Base-by-base conservation (phyloP, 2,888 invertebrate genomes). In the Clitarchus hookeri region DNA sequence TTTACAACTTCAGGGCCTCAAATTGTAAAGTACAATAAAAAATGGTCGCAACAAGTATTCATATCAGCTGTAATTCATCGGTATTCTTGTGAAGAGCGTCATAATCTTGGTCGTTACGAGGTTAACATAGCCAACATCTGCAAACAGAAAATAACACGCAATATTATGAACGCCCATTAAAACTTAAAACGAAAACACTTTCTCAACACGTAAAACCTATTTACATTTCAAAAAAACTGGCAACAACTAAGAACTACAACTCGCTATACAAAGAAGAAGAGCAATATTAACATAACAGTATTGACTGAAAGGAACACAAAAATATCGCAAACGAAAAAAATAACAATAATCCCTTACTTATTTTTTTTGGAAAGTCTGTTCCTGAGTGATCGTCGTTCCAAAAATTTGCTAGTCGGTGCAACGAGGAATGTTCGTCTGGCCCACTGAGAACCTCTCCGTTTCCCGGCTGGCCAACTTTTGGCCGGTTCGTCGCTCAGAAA, bases 401-500 rank as follows among this genome's bases (percentile, higher is more conserved):
- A 88, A 88, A 86, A 80, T 87, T 88, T 86, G 87, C 87, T 86
- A 85, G 87, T 85, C 78, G 88, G 84, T 84, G 80, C 83, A 85
- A 86, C 88, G 86, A 87, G 87, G 86, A 84, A 87, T 85, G 86
- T 86, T 86, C 86, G 85, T 86, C 87, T 83, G 85, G 85, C 86
- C 86, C 87, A 48, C 54, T 78, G 87, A 87, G 86, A 85, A 86
- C 87, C 80, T 85, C 85, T 87, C 86, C 85, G 87, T 86, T 27
- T 85, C 85, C 85, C 87, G 86, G 87, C 87, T 86, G 86, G 87
- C 87, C 87, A 87, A 87, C 87, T 53, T 88, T 87, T 85, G 86
- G 88, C 83, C 87, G 87, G 87, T 86, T 87, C 87, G 83, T 86
- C 87, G 78, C 87, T 87, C 87, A 88, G 87, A 87, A 85, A 86